Conservation (phyloP, 2,888 invertebrate genomes). For the Epistrophella euchroma region DNA sequence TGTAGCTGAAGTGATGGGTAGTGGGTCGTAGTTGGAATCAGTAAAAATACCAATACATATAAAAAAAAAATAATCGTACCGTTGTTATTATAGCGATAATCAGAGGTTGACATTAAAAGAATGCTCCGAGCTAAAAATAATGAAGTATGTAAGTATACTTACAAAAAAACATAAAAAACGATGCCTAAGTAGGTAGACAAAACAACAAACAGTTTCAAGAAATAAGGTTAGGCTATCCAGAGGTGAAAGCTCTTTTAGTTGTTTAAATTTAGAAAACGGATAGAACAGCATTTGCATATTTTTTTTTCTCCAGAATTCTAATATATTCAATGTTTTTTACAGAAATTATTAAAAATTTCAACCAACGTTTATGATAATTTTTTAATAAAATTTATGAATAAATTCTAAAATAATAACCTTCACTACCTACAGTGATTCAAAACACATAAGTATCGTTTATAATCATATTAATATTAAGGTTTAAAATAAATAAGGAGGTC, state of each 20-base stretch:
- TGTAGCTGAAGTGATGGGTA: too few relatives aligned
- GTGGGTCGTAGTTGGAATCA: too few relatives aligned
- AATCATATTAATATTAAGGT: neutral
- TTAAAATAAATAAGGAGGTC: neutral
- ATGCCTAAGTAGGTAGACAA: too few relatives aligned
- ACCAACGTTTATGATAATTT: neutral
- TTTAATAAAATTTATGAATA: constrained; percentile 6
- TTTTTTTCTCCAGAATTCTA: neutral
- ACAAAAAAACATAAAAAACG: too few relatives aligned
- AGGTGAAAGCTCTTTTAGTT: neutral
- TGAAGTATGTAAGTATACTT: too few relatives aligned
- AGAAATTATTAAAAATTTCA: neutral
- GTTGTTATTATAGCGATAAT: too few relatives aligned
- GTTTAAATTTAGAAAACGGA: neutral
- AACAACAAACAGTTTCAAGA: neutral
- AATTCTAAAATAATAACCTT: neutral
- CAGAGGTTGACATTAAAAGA: too few relatives aligned
- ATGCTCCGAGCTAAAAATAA: too few relatives aligned
- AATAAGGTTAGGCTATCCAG: neutral
- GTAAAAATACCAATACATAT: too few relatives aligned
- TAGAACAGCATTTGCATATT: neutral
- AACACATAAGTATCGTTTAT: neutral
- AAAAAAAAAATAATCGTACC: too few relatives aligned
- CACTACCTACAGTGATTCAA: neutral
- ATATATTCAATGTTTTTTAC: neutral